phyloP scores from a whole-genome alignment of 2,888 invertebrate genomes.

The Callinectes sapidus region DNA sequence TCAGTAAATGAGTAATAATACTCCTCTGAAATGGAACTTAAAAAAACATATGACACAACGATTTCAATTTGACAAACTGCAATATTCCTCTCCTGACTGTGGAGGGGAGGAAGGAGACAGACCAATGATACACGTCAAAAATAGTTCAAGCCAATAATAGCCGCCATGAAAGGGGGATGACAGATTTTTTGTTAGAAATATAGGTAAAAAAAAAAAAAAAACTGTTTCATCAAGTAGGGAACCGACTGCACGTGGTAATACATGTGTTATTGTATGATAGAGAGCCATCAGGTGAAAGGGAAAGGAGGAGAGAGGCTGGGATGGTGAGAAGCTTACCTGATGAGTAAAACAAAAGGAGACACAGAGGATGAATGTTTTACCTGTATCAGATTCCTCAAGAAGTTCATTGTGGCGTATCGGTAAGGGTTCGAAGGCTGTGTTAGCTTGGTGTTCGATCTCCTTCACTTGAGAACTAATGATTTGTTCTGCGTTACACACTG shows the following conservation, averaged over 20 bases:
- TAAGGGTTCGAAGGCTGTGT: background rate
- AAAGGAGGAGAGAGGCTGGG: background rate
- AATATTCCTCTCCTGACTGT: too few relatives aligned
- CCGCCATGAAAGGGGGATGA: too few relatives aligned
- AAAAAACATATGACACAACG: too few relatives aligned
- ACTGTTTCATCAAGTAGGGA: too few relatives aligned
- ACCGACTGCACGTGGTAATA: background rate
- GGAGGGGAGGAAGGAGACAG: too few relatives aligned
- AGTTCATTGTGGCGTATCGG: conserved; percentile 60
- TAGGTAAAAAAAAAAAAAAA: too few relatives aligned
- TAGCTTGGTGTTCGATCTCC: background rate
- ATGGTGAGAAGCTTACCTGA: background rate
- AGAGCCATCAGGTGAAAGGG: background rate
- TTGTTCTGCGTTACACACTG: background rate
- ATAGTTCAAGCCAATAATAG: too few relatives aligned
- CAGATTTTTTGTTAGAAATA: too few relatives aligned
- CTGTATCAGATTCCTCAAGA: conserved; percentile 69
- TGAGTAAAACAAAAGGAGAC: background rate
- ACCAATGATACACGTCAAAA: too few relatives aligned
- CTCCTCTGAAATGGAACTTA: too few relatives aligned
- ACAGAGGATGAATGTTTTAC: conserved; percentile 18
- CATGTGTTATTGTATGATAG: background rate
- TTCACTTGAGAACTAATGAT: background rate
- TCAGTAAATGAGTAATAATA: too few relatives aligned
- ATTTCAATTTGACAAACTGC: too few relatives aligned